Percentiles rank a stretch among this genome's conserved stretches.
phyloP scores from a whole-genome alignment of 2,797 vertebrate species.

The Sorex maritimensis region DNA sequence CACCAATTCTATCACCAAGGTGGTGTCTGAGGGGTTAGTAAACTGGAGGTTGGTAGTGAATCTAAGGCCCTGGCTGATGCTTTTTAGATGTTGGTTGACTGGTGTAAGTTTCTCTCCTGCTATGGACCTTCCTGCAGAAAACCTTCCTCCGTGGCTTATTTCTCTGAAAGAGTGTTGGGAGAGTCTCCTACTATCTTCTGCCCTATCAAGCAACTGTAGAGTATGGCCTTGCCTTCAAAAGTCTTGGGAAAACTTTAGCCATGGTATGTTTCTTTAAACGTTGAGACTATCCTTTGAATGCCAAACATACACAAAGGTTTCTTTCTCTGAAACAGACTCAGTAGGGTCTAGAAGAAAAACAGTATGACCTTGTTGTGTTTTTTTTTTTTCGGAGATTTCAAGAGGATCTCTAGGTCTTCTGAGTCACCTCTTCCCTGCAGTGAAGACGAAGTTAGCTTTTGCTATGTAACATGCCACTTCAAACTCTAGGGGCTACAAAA shows the following conservation, averaged over 20 bases:
- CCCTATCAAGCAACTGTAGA: neutral
- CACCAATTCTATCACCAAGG: neutral
- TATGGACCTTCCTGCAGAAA: neutral
- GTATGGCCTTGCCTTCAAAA: neutral
- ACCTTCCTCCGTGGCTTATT: neutral
- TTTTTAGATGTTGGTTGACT: neutral
- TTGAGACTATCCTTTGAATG: conserved; percentile 39
- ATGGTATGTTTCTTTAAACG: neutral
- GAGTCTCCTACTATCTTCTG: neutral
- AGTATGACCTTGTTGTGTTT: neutral
- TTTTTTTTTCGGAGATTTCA: neutral
- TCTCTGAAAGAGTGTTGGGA: neutral
- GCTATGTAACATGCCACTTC: neutral
- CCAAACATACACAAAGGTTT: neutral
- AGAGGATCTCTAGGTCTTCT: neutral
- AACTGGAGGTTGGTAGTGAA: neutral
- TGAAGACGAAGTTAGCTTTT: neutral
- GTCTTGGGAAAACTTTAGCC: neutral
- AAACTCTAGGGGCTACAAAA: neutral
- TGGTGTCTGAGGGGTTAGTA: neutral
- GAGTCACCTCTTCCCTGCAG: neutral
- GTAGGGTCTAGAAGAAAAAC: neutral
- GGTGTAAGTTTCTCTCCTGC: neutral
- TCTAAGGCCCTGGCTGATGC: neutral
- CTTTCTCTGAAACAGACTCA: neutral